Conservation (phyloP, 2,113 vertebrate genomes). For the Perca fluviatilis region DNA sequence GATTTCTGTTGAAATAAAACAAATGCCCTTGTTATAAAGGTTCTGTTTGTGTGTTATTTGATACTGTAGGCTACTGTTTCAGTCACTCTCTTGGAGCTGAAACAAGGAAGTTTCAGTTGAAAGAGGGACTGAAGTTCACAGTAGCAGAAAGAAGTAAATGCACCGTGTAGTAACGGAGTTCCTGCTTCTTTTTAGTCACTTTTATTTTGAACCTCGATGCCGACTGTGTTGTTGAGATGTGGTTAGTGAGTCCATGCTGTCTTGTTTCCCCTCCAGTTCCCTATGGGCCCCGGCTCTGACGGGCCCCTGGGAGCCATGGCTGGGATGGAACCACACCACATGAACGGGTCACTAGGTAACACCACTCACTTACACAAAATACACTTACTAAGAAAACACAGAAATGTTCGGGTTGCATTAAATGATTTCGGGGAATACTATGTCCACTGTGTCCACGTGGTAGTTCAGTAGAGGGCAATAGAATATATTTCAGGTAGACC, state of each 20-base stretch:
- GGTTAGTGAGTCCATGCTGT: slow-evolving; percentile 25
- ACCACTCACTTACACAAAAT: background rate
- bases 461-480: background rate
- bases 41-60: slow-evolving; percentile 23
- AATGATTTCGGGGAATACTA: background rate
- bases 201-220: background rate
- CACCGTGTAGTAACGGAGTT: background rate
- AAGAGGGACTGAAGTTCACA: background rate
- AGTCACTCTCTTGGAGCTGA: background rate
- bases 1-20: slow-evolving; percentile 10
- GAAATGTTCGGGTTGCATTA: background rate
- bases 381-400: background rate
- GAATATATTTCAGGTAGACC: background rate
- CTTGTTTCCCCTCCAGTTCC: slow-evolving; percentile 86
- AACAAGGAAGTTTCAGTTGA: background rate
- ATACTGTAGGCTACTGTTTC: slow-evolving; percentile 16
- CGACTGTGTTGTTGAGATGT: background rate
- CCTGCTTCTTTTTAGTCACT: background rate
- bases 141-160: background rate
- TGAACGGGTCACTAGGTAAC: slow-evolving; percentile 92
- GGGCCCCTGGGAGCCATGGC: slow-evolving; percentile 99
- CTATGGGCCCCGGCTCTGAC: slow-evolving; percentile 96
- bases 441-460: background rate
- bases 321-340: slow-evolving; percentile 99
- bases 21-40: slow-evolving; percentile 22